Base-by-base conservation (phyloP, 2,888 invertebrate genomes). In the Brachypterus glaber region DNA sequence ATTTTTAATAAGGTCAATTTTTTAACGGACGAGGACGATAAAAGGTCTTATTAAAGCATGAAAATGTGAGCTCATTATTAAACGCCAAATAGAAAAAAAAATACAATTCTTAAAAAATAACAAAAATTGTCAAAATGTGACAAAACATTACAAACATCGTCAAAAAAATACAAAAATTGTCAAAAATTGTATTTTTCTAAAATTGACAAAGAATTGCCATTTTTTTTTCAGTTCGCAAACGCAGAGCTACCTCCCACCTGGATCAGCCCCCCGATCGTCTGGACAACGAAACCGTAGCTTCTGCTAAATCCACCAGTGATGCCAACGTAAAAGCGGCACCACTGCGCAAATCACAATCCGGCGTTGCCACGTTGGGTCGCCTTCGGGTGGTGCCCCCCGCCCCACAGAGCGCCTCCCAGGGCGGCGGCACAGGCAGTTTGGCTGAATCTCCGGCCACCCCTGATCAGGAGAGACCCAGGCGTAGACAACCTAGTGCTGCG, bases 351-450 rank as follows among this genome's bases (percentile, higher is more conserved):
- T 61, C 60, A 36, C 64, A 65, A 30, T 67, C 63, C 48, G 76
- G 74, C 0, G 79, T 81, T 0, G 78, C 82, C 4, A 82, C 82
- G 0, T 70, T 84, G 52, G 84, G 82, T 0, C 70, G 85, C 0
- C 66, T 85, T 27, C 73, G 85, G 4, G 84, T 84, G 4, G 76
- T 80, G 26, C 76, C 78, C 12, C 53, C 57, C 2, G 47, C 44
- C 38, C 69, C 39, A 41, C 60, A 11, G 58, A 61, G 13, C 16
- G 36, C 18, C 58, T 62, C 29, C 48, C 59, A 18, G 55, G 62
- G 45, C 8, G 48, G 39, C 16, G 27, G 25, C 16, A 8, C 11
- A n/a, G 49, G 47, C 16, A 53, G 55, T 37, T 41, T 54, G 21
- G 53, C 52, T 41, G 59, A 51, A 46, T 61, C 44, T 45, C 62